These are phyloP conservation scores for Serripes groenlandicus DNA, from an alignment of 2,888 invertebrate genomes.

Conservation along the genomic window DNA sequence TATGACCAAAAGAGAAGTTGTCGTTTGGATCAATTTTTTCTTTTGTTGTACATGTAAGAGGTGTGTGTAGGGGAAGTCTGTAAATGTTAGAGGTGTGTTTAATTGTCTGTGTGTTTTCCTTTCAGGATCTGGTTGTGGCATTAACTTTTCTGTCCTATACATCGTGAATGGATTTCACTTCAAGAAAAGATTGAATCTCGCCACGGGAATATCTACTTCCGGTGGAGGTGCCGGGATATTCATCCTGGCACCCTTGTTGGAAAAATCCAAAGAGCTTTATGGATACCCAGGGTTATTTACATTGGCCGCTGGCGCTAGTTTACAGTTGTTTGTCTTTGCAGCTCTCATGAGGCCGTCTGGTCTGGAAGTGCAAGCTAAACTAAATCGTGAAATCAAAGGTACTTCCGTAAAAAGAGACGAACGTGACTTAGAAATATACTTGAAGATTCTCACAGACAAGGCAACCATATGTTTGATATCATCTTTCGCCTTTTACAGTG, in stretches of 20 bases:
- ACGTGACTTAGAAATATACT: not conserved
- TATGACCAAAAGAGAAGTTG: not conserved
- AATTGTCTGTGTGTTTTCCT: not conserved
- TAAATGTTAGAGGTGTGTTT: too few species aligned
- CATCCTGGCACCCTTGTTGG: conserved; percentile 4
- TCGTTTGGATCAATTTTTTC: not conserved
- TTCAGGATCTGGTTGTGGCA: not conserved
- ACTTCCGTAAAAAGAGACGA: not conserved
- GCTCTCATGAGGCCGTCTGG: conserved; percentile 1
- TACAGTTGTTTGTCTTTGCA: conserved; percentile 8
- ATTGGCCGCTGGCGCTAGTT: not conserved
- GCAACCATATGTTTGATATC: not conserved
- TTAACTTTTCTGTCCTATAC: not conserved
- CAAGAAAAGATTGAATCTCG: conserved; percentile 13
- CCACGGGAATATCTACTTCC: not conserved
- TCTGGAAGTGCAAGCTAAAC: not conserved
- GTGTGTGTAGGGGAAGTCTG: not conserved
- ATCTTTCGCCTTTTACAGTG: not conserved
- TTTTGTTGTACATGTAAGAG: not conserved
- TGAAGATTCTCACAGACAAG: not conserved
- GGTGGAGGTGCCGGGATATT: conserved; percentile 13
- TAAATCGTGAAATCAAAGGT: not conserved
- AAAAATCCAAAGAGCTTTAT: not conserved
- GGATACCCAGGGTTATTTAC: conserved; percentile 7
- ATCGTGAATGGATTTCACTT: conserved; percentile 14